Evolutionary conservation across 2,888 invertebrate species (phyloP).

Genomic region (Leptopterna dolabrata): DNA sequence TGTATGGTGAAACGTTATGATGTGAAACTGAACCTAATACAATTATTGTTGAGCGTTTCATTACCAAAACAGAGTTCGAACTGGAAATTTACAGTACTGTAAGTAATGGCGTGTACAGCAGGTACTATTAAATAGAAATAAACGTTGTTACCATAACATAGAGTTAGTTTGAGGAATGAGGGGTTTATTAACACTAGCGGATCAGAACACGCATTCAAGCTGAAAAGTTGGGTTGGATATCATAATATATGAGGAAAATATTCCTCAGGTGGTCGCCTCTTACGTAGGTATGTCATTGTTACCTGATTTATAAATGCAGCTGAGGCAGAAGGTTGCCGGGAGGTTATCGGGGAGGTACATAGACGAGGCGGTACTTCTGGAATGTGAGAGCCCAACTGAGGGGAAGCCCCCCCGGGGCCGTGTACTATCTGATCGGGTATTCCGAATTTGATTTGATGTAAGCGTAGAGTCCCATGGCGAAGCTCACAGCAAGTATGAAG

Average conservation of each 20-base stretch:
- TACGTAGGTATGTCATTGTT: background rate
- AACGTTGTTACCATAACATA: background rate
- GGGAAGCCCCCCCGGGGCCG: slow-evolving; percentile 52
- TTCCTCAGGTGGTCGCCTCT: background rate
- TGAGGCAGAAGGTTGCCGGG: background rate
- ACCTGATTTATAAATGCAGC: background rate
- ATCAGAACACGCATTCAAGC: background rate
- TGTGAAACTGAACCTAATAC: no score
- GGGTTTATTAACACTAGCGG: background rate
- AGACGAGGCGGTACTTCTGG: slow-evolving; percentile 55
- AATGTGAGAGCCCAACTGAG: slow-evolving; percentile 57
- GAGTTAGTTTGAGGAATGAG: background rate
- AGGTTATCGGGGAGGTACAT: slow-evolving; percentile 44
- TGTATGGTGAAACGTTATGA: no score
- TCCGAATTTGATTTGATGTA: slow-evolving; percentile 55
- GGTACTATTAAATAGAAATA: no score
- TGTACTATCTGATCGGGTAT: slow-evolving; percentile 56
- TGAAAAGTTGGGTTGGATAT: background rate
- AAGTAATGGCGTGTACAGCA: background rate
- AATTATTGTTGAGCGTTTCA: no score
- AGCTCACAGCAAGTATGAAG: slow-evolving; percentile 61
- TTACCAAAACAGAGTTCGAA: no score
- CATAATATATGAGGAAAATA: background rate
- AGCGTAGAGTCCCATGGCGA: slow-evolving; percentile 63
- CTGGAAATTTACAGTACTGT: no score